Evolutionary conservation across 2,797 vertebrate species (phyloP).

Genomic region (Trematomus bernacchii): DNA sequence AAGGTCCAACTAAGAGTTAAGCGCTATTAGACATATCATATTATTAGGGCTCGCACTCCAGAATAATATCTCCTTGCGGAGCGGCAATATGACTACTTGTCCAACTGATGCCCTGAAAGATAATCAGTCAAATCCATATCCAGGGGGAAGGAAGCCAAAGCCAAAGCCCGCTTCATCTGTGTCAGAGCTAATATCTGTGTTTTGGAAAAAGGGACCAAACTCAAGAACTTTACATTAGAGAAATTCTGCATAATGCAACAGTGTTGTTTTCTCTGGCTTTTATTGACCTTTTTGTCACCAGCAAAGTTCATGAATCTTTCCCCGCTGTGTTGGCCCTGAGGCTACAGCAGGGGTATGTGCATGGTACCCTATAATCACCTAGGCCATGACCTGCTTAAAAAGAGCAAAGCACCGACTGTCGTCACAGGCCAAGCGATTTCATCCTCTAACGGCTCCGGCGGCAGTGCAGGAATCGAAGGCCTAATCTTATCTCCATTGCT

Average conservation of each 20-base stretch:
- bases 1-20: conserved; percentile 68
- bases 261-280: conserved; percentile 21
- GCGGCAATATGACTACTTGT: conserved; percentile 65
- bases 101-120: conserved; percentile 79
- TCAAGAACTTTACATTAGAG: conserved; percentile 52
- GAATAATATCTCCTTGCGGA: conserved; percentile 71
- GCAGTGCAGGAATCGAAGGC: conserved; percentile 81
- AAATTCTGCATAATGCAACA: conserved; percentile 31
- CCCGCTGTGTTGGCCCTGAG: neutral
- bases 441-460: conserved; percentile 76
- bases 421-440: conserved; percentile 77
- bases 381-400: conserved; percentile 70
- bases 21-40: conserved; percentile 71
- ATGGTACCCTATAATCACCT: conserved; percentile 59
- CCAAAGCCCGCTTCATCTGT: conserved; percentile 70
- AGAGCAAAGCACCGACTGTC: conserved; percentile 52
- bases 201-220: conserved; percentile 68
- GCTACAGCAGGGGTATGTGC: conserved; percentile 22
- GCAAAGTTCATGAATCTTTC: neutral
- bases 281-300: conserved; percentile 42
- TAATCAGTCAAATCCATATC: conserved; percentile 79
- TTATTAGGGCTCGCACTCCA: conserved; percentile 67
- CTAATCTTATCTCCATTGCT: conserved; percentile 86
- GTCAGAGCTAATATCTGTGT: conserved; percentile 75
- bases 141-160: conserved; percentile 68